Percentiles rank a stretch among this genome's conserved stretches.
Evolutionary conservation across 2,113 vertebrate genomes (phyloP).

Genomic region (Antennarius striatus): DNA sequence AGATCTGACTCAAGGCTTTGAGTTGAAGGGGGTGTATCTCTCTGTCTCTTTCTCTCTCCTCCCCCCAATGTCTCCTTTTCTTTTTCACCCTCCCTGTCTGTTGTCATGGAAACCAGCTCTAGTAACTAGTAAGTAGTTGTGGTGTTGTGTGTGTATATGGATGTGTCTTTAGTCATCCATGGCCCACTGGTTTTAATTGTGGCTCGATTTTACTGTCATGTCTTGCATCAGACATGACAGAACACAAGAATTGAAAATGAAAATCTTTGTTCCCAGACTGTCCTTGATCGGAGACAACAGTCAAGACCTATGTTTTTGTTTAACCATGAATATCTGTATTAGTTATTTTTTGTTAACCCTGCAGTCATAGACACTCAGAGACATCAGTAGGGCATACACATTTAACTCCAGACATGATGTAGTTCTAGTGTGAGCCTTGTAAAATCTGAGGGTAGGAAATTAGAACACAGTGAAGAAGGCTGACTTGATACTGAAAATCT

Average conservation of each 20-base stretch:
- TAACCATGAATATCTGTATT: too few relatives aligned
- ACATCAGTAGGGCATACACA: too few relatives aligned
- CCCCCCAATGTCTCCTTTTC: background rate
- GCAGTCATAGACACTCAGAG: background rate
- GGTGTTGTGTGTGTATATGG: constrained; percentile 9
- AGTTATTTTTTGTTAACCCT: too few relatives aligned
- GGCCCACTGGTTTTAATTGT: constrained; percentile 62
- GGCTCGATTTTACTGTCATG: constrained; percentile 27
- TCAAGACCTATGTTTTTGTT: background rate
- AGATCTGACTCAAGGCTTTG: constrained; percentile 56
- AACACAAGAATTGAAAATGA: background rate
- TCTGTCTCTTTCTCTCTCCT: constrained; percentile 14
- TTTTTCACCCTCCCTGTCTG: constrained; percentile 64
- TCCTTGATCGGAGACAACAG: constrained; percentile 43
- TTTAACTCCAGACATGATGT: background rate
- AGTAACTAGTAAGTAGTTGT: constrained; percentile 72
- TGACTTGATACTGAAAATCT: background rate
- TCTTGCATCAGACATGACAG: constrained; percentile 37
- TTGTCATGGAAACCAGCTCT: constrained; percentile 81
- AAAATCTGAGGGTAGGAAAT: background rate
- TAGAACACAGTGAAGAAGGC: background rate
- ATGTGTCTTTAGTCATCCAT: constrained; percentile 48
- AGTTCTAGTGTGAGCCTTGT: too few relatives aligned
- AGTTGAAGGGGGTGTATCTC: constrained; percentile 28
- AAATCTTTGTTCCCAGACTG: constrained; percentile 22